Conservation (phyloP, 2,888 invertebrate species). For the Epinotia brunnichana region DNA sequence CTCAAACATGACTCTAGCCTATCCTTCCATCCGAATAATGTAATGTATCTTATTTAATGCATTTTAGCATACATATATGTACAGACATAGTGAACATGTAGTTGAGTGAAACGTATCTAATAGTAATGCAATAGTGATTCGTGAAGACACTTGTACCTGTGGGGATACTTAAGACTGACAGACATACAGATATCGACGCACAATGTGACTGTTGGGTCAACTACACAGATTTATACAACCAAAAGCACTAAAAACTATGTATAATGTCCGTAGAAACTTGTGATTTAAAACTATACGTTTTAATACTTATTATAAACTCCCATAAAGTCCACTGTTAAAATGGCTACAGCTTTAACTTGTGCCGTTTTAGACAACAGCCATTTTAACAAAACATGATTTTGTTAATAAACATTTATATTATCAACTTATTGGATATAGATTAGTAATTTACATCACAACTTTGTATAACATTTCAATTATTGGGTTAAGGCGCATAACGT, state of each 20-base stretch:
- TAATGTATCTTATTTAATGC: not conserved
- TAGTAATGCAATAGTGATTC: slow-evolving; percentile 23
- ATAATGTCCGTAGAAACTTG: no score
- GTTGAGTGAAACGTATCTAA: slow-evolving; percentile 13
- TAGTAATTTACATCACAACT: no score
- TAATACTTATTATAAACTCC: no score
- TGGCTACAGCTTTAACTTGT: no score
- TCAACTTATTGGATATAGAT: no score
- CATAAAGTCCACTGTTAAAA: no score
- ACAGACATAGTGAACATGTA: slow-evolving; percentile 2
- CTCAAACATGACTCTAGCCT: not conserved
- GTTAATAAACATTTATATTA: no score
- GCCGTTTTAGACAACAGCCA: no score
- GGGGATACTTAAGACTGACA: not conserved
- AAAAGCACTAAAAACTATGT: not conserved
- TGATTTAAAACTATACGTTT: no score
- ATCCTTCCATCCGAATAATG: not conserved
- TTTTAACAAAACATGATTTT: no score
- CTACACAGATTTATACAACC: not conserved
- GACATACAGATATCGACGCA: slow-evolving; percentile 24
- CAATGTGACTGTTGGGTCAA: slow-evolving; percentile 6
- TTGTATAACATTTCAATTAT: no score
- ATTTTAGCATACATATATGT: slow-evolving; percentile 4
- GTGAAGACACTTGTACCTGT: not conserved
- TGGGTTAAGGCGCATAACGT: no score